phyloP scores from a whole-genome alignment of 2,888 invertebrate species.

The Tachystola acroxantha region DNA sequence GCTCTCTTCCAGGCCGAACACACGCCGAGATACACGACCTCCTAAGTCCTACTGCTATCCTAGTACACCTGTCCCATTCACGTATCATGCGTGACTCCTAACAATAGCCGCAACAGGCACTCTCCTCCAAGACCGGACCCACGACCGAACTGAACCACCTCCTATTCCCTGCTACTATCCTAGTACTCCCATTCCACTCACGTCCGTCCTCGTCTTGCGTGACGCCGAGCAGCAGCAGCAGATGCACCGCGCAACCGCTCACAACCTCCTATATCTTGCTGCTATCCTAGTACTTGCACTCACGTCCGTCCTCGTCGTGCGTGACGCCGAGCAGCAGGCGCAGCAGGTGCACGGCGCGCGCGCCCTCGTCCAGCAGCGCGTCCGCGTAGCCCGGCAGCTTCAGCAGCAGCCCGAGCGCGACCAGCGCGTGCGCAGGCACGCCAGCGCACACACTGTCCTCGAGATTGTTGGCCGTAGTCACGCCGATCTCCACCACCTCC shows the following conservation, averaged over 20 bases:
- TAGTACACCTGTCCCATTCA: no score
- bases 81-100: no score
- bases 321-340: constrained; percentile 93
- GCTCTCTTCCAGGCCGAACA: no score
- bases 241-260: constrained; percentile 90
- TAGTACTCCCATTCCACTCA: no score
- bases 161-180: no score
- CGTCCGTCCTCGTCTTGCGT: constrained; percentile 95
- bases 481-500: constrained; percentile 62
- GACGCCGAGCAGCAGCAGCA: constrained; percentile 92
- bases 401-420: constrained; percentile 93
- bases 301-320: constrained; percentile 94
- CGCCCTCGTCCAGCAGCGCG: constrained; percentile 89
- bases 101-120: no score
- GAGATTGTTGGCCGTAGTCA: constrained; percentile 45
- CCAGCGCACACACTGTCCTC: constrained; percentile 61
- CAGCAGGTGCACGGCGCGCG: constrained; percentile 91
- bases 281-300: constrained; percentile 30
- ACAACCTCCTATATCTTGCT: no score
- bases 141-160: no score
- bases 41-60: no score
- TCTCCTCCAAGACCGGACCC: no score
- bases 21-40: no score
- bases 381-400: constrained; percentile 94
- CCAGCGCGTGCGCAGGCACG: constrained; percentile 93